Base-by-base conservation (phyloP, 1,140 invertebrate species). In the Musca domestica region DNA sequence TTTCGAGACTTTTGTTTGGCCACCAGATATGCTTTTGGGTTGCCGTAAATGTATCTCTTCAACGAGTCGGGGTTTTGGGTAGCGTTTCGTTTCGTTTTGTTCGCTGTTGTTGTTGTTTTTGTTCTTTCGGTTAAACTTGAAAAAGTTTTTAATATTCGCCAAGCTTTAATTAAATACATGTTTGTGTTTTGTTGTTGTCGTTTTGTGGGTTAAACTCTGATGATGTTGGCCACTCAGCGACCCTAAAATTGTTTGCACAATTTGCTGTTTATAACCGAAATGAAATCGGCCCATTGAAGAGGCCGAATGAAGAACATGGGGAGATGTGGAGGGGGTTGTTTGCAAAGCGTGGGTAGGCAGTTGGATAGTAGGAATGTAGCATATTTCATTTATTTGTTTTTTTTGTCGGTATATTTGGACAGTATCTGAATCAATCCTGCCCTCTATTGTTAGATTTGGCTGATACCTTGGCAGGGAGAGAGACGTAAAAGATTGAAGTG, bases 171-270 rank as follows among this genome's bases (percentile, higher is more conserved):
- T 58, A 58, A 58, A 58, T 58, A 30, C 3, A 27, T 58, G 15
- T 58, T 58, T 58, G 15, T 58, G 7, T 51, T 46, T 51, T 25
- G 51, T 54, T 54, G 14, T 54, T 54, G 22, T 54, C 15, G 12
- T 58, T 25, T 58, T 58, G 54, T 58, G 54, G 54, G 54, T 30
- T 58, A 17, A 17, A 58, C 25, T 19, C n/a, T 34, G 54, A 30
- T 58, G 54, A 58, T 58, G 54, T 58, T 58, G 54, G 54, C 54
- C 54, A 58, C 54, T 58, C 54, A 58, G 19, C 54, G 54, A 58
- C 54, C 54, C 27, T 27, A 30, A 58, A 58, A 58, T 58, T 58
- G 54, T 58, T 58, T 58, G 7, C 30, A 58, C 27, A 48, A 51
- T 66, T 66, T 25, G 48, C 25, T 48, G 5, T 41, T 41, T 41